phyloP scores from a whole-genome alignment of 2,797 vertebrate species.

The Denticeps clupeoides region DNA sequence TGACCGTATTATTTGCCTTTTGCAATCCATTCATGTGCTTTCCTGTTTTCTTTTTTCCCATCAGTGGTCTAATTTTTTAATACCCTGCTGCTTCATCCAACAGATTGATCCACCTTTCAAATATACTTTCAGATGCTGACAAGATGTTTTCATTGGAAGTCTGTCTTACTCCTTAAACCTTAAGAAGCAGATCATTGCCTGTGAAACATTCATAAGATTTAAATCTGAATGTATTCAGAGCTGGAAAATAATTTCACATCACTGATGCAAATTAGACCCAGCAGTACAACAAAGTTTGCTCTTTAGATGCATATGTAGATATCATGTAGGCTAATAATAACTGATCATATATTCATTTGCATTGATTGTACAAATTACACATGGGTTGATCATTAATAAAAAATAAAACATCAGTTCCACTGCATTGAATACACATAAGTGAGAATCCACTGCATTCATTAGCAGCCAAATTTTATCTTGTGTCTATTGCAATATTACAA shows the following conservation, averaged over 20 bases:
- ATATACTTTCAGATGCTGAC: slow-evolving; percentile 54
- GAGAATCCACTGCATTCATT: too few relatives aligned
- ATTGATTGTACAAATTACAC: too few relatives aligned
- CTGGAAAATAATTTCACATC: slow-evolving; percentile 35
- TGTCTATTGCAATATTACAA: too few relatives aligned
- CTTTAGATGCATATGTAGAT: too few relatives aligned
- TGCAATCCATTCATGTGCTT: slow-evolving; percentile 38
- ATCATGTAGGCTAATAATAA: too few relatives aligned
- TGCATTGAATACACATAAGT: too few relatives aligned
- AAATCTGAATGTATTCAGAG: slow-evolving; percentile 65
- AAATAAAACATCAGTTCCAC: too few relatives aligned
- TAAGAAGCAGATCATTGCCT: slow-evolving; percentile 25
- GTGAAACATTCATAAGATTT: slow-evolving; percentile 36
- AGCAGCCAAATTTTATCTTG: too few relatives aligned
- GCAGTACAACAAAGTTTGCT: too few relatives aligned
- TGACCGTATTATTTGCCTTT: slow-evolving; percentile 46
- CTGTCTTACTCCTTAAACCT: slow-evolving; percentile 31
- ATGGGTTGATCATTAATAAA: too few relatives aligned
- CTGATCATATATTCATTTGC: too few relatives aligned
- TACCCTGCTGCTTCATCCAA: slow-evolving; percentile 58
- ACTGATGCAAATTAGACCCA: too few relatives aligned
- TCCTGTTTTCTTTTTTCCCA: slow-evolving; percentile 51
- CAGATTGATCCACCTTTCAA: slow-evolving; percentile 72
- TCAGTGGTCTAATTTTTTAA: slow-evolving; percentile 50
- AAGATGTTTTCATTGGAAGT: slow-evolving; percentile 45